Base-by-base conservation (phyloP, 2,888 invertebrate genomes). In the Balanococcus diminutus region DNA sequence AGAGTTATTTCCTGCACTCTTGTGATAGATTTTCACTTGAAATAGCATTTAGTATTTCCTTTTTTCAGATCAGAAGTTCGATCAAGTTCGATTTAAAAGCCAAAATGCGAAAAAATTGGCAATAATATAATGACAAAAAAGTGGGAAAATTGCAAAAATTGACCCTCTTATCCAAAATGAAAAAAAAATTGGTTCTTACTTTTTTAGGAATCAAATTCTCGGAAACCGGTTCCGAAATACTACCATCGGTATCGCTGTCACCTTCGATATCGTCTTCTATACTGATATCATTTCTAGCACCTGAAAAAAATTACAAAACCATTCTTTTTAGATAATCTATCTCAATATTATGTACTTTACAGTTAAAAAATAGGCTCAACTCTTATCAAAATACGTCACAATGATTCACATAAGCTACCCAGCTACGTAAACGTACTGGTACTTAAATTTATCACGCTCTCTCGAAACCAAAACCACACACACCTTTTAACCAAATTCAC, bases 211-310 rank as follows among this genome's bases (percentile, higher is more conserved):
- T 87, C n/a, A 79, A 56, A 11, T 87, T 83, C 19, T 87, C 86
- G 2, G 87, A 87, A 31, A 82, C 75, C 32, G 86, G 86, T 16
- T 86, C 87, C 19, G 87, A 86, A 39, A 82, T 83, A 67, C 86
- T 87, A 4, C 83, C 86, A 56, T 87, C 87, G 14, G 84, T 87
- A 61, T 87, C 84, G 36, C 86, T 86, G 14, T 87, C 87, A 81
- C 86, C 86, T 46, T 84, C 84, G 4, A 83, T 84, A 85, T 85
- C 32, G 14, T 82, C 82, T 56, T 82, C 36, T 3, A 28, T 28
- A 14, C 31, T 32, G 0, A 72, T 31, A 31, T 72, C 72, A 36
- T 79, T 19, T 32, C 75, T 79, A 8, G 19, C 36, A 6, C 75
- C 75, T 79, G 75, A 67, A 67, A 67, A 9, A 19, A 56, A 67